A percentile compares a stretch with the other conserved stretches of the same genome.
phyloP scores from a whole-genome alignment of 2,113 vertebrate genomes.

The Muscicapa adusta region DNA sequence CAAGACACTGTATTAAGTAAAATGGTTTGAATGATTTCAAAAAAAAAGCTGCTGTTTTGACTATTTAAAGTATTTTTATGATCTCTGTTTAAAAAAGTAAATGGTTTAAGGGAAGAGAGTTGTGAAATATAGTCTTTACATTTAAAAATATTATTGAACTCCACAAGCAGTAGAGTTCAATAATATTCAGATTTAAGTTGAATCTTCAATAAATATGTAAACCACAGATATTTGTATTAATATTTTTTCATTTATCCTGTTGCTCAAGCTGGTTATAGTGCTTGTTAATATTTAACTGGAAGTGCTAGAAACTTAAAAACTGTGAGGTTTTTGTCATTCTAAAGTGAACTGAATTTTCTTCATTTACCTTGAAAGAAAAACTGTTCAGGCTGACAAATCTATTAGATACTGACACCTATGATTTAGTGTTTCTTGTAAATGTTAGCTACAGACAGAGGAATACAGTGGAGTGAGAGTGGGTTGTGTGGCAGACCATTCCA shows the following conservation, averaged over 20 bases:
- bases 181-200: not conserved
- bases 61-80: not conserved
- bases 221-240: not conserved
- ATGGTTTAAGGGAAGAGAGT: not conserved
- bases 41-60: not conserved
- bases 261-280: not conserved
- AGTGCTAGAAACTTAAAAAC: not conserved
- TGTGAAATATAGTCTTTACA: not conserved
- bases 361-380: slow-evolving; percentile 44
- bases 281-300: not conserved
- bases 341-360: not conserved
- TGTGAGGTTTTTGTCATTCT: not conserved
- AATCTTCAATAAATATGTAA: not conserved
- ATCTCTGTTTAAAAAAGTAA: not conserved
- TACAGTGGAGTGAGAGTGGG: not conserved
- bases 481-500: not conserved
- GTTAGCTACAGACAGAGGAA: not conserved
- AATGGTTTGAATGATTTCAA: not conserved
- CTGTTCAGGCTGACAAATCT: slow-evolving; percentile 36
- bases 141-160: not conserved
- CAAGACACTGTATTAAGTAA: not conserved
- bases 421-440: not conserved
- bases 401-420: slow-evolving; percentile 41
- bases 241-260: not conserved
- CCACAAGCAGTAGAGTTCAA: not conserved